These are phyloP conservation scores for Lampropteryx suffumata DNA, from an alignment of 2,888 invertebrate genomes.

Conservation along the genomic window DNA sequence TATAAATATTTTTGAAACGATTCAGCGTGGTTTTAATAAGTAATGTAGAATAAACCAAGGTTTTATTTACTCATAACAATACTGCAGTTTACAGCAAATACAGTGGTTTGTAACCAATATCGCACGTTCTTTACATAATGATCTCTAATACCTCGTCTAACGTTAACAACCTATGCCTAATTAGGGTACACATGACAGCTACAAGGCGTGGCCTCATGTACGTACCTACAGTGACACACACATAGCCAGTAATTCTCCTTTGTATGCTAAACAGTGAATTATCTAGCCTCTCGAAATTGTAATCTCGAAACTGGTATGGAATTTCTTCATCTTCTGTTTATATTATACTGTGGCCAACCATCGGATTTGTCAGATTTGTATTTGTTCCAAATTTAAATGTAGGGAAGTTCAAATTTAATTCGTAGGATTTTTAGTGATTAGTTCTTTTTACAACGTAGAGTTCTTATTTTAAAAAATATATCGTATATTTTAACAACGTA, in stretches of 20 bases:
- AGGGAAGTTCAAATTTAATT: too few relatives aligned
- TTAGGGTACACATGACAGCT: conserved; percentile 79
- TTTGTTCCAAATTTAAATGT: conserved; percentile 12
- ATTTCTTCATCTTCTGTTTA: conserved; percentile 79
- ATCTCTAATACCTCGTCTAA: conserved; percentile 50
- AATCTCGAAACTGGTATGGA: conserved; percentile 78
- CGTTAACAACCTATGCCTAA: conserved; percentile 66
- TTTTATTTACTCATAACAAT: too few relatives aligned
- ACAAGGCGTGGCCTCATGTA: conserved; percentile 74
- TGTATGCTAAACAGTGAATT: conserved; percentile 81
- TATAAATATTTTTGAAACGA: too few relatives aligned
- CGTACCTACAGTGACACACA: conserved; percentile 69
- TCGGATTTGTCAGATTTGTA: conserved; percentile 30
- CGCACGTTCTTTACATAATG: conserved; percentile 45
- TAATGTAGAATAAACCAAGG: too few relatives aligned
- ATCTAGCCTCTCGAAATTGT: conserved; percentile 80
- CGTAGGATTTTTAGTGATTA: too few relatives aligned
- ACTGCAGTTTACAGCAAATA: background rate
- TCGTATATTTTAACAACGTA: background rate
- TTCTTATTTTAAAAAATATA: too few relatives aligned
- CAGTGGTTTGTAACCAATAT: conserved; percentile 33
- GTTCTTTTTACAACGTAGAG: too few relatives aligned
- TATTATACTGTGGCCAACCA: conserved; percentile 34
- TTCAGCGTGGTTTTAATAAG: too few relatives aligned
- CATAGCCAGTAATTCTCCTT: conserved; percentile 79